These are phyloP conservation scores for Meganola albula DNA, from an alignment of 2,888 invertebrate genomes.

Conservation along the genomic window DNA sequence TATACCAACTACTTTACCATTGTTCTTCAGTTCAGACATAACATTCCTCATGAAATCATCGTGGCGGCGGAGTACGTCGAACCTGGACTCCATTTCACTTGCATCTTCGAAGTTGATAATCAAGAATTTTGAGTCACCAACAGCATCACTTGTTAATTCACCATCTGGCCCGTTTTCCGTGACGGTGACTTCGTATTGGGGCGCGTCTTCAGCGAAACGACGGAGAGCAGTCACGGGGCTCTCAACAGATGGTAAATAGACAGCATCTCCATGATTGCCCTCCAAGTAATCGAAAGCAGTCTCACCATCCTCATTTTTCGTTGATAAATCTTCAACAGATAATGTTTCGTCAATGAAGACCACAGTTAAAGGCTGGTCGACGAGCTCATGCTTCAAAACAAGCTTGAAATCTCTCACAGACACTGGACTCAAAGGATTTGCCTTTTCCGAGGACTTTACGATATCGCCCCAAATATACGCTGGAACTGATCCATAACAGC, in stretches of 20 bases:
- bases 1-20: slow-evolving; percentile 69
- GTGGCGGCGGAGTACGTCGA: slow-evolving; percentile 77
- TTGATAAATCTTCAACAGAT: slow-evolving; percentile 78
- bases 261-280: slow-evolving; percentile 42
- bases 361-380: slow-evolving; percentile 55
- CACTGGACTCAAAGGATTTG: slow-evolving; percentile 51
- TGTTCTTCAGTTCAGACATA: slow-evolving; percentile 62
- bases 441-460: slow-evolving; percentile 33
- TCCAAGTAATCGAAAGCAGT: slow-evolving; percentile 57
- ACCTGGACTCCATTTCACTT: slow-evolving; percentile 70
- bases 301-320: slow-evolving; percentile 59
- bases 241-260: slow-evolving; percentile 81
- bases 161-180: slow-evolving; percentile 57
- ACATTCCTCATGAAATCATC: slow-evolving; percentile 78
- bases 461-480: slow-evolving; percentile 78
- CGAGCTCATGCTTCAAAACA: slow-evolving; percentile 51
- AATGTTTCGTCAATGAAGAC: slow-evolving; percentile 75
- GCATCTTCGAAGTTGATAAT: slow-evolving; percentile 79
- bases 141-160: slow-evolving; percentile 35
- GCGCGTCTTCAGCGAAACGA: slow-evolving; percentile 58
- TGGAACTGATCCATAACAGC: slow-evolving; percentile 66
- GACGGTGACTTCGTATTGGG: slow-evolving; percentile 49
- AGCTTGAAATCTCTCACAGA: slow-evolving; percentile 48
- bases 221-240: slow-evolving; percentile 76
- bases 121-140: slow-evolving; percentile 67